phyloP scores from a whole-genome alignment of 2,888 invertebrate genomes.

The Poecilus cupreus region DNA sequence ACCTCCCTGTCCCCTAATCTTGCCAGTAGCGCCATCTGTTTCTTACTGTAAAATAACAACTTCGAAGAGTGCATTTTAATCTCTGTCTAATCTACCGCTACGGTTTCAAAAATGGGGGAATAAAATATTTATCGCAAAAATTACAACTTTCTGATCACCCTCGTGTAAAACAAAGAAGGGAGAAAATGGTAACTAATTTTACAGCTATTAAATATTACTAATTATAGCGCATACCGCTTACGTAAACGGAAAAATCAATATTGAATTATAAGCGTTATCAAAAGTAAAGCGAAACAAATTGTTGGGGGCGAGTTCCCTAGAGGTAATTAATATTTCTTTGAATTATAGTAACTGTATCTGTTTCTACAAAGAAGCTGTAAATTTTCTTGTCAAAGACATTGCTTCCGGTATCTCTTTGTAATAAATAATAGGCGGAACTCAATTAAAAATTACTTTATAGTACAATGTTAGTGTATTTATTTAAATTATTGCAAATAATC shows the following conservation, averaged over 20 bases:
- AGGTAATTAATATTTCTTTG: not conserved
- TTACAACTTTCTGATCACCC: too few species aligned
- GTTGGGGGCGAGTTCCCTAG: not conserved
- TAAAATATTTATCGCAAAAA: too few species aligned
- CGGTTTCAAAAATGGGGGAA: too few species aligned
- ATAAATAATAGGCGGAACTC: not conserved
- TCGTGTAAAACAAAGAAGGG: not conserved
- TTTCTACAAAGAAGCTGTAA: not conserved
- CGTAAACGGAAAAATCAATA: not conserved
- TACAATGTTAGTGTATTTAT: not conserved
- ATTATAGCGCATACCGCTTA: not conserved
- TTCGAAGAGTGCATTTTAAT: too few species aligned
- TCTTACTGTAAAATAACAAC: too few species aligned
- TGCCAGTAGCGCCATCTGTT: too few species aligned
- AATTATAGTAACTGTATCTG: not conserved
- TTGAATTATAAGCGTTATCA: not conserved
- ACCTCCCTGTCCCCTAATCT: too few species aligned
- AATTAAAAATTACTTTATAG: not conserved
- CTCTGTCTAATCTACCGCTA: too few species aligned
- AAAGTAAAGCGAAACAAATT: constrained; percentile 2
- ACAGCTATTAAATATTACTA: not conserved
- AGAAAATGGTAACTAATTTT: not conserved
- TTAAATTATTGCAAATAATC: not conserved
- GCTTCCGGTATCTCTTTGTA: not conserved
- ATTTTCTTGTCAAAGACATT: not conserved